Evolutionary conservation across 2,113 vertebrate genomes (phyloP).

Genomic region (Platycercus adscitus): DNA sequence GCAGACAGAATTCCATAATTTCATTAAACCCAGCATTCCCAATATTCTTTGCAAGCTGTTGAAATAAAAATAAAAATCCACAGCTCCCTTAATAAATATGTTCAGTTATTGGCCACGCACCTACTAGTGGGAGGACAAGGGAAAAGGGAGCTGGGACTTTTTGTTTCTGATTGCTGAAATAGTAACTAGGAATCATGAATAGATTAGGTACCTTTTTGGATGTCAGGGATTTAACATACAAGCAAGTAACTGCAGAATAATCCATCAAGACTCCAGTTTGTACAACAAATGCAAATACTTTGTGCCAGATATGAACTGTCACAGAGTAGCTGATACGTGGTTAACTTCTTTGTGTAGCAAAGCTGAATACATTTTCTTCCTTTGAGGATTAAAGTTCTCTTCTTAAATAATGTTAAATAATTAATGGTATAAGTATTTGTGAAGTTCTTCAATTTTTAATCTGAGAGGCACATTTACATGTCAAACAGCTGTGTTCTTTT

Average conservation of each 20-base stretch:
- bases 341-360: not conserved
- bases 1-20: constrained; percentile 92
- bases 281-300: not conserved
- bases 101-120: not conserved
- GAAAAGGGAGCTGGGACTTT: not conserved
- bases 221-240: not conserved
- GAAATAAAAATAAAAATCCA: constrained; percentile 6
- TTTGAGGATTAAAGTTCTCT: not conserved
- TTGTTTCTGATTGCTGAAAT: not conserved
- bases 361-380: not conserved
- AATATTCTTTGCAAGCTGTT: constrained; percentile 95
- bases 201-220: not conserved
- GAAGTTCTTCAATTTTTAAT: constrained; percentile 18
- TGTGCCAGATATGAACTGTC: not conserved
- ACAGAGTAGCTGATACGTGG: not conserved
- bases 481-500: not conserved
- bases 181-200: not conserved
- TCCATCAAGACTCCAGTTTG: not conserved
- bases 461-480: not conserved
- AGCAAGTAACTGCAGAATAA: not conserved
- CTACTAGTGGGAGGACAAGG: not conserved
- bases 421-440: not conserved
- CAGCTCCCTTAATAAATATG: not conserved
- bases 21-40: constrained; percentile 97
- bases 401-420: constrained; percentile 9